A percentile compares a stretch with the other conserved stretches of the same genome.
Conservation (phyloP, 2,797 vertebrate genomes). For the Sebastes cheni region DNA sequence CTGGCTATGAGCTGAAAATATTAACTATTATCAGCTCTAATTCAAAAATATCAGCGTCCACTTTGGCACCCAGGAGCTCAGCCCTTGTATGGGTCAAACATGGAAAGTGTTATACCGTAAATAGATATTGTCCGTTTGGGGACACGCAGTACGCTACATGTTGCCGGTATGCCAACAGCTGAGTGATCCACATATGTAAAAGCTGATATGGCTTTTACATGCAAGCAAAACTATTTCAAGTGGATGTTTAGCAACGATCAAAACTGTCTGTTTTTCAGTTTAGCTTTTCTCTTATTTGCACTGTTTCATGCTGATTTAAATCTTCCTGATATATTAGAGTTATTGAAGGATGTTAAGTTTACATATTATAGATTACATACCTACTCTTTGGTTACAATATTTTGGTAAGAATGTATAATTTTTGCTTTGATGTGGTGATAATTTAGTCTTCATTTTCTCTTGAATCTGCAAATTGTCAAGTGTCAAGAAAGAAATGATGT, state of each 20-base stretch:
- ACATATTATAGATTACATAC: background rate
- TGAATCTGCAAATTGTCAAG: background rate
- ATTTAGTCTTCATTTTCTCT: background rate
- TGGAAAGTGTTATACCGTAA: slow-evolving; percentile 3
- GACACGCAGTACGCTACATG: background rate
- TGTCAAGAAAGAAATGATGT: background rate
- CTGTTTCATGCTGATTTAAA: background rate
- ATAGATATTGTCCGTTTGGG: slow-evolving; percentile 22
- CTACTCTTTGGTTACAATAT: background rate
- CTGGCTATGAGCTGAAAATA: background rate
- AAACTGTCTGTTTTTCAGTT: background rate
- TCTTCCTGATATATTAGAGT: background rate
- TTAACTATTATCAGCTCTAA: background rate
- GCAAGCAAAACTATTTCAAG: background rate
- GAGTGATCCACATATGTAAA: slow-evolving; percentile 1
- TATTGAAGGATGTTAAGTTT: background rate
- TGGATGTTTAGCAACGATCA: background rate
- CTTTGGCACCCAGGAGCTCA: background rate
- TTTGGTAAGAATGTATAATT: background rate
- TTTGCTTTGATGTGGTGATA: background rate
- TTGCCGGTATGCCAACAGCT: slow-evolving; percentile 2
- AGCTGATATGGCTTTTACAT: slow-evolving; percentile 4
- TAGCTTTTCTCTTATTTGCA: background rate
- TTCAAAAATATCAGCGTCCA: background rate
- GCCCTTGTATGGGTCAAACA: background rate